These are phyloP conservation scores for Apteryx mantelli DNA, from an alignment of 2,113 vertebrate species.

Conservation along the genomic window DNA sequence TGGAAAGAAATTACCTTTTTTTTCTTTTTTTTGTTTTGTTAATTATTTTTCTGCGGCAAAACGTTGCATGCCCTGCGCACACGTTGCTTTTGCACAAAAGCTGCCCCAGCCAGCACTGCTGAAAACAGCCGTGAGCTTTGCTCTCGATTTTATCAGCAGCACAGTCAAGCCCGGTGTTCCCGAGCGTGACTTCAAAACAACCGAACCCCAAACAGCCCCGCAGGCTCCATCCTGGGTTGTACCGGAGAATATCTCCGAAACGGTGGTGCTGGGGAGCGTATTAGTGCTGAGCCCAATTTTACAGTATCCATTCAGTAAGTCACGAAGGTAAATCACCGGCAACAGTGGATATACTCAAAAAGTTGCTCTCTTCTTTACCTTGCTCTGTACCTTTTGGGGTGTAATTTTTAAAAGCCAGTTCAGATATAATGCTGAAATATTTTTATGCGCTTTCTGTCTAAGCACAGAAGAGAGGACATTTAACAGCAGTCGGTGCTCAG, in stretches of 20 bases:
- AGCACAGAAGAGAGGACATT: background rate
- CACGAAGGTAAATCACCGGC: background rate
- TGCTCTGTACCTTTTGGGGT: background rate
- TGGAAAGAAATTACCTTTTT: background rate
- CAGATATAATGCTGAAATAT: background rate
- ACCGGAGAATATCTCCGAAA: background rate
- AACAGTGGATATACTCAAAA: background rate
- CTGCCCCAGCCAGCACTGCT: accelerated
- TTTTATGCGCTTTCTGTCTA: background rate
- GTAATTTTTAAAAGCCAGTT: constrained; percentile 13
- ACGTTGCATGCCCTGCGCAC: background rate
- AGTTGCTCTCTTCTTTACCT: background rate
- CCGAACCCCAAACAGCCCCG: background rate
- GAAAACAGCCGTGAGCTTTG: background rate
- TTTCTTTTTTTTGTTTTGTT: background rate
- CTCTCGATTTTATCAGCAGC: background rate
- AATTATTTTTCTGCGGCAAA: background rate
- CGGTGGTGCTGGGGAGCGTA: accelerated
- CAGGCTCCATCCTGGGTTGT: constrained; percentile 1
- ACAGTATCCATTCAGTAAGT: background rate
- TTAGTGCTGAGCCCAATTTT: background rate
- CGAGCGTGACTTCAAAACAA: background rate
- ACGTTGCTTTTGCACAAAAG: background rate
- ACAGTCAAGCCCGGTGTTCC: background rate
- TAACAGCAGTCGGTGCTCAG: background rate